These are phyloP conservation scores for Datnioides undecimradiatus DNA, from an alignment of 2,113 vertebrate species.

Conservation along the genomic window DNA sequence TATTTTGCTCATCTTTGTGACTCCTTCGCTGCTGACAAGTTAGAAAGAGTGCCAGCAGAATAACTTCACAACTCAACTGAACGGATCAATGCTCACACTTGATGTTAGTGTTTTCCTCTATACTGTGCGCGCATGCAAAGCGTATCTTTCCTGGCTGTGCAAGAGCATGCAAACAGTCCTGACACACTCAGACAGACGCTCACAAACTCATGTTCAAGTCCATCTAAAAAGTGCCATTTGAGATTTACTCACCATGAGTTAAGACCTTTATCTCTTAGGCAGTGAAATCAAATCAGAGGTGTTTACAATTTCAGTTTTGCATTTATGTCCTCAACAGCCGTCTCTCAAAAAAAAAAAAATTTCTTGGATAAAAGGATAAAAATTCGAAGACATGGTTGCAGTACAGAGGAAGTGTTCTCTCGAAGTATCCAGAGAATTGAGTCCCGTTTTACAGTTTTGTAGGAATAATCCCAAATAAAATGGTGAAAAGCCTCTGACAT, in stretches of 20 bases:
- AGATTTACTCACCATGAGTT: slow-evolving; percentile 72
- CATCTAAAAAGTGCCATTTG: slow-evolving; percentile 11
- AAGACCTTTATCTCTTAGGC: slow-evolving; percentile 27
- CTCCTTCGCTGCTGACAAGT: not conserved
- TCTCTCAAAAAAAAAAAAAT: slow-evolving; percentile 7
- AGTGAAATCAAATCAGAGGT: slow-evolving; percentile 21
- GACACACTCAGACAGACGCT: slow-evolving; percentile 1
- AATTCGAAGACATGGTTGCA: not conserved
- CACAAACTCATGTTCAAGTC: slow-evolving; percentile 3
- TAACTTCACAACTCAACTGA: not conserved
- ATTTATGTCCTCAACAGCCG: slow-evolving; percentile 35
- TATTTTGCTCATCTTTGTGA: not conserved
- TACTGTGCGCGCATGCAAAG: not conserved
- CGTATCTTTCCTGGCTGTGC: not conserved
- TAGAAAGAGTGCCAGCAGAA: not conserved
- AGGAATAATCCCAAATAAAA: slow-evolving; percentile 28
- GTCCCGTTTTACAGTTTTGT: slow-evolving; percentile 22
- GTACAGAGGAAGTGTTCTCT: slow-evolving; percentile 5
- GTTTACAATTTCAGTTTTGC: slow-evolving; percentile 29
- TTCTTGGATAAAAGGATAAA: not conserved
- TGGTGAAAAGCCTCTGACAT: slow-evolving; percentile 2
- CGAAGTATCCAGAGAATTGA: slow-evolving; percentile 24
- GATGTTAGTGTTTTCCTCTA: not conserved
- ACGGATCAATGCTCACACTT: not conserved
- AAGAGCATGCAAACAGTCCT: slow-evolving; percentile 3